These are phyloP conservation scores for Bombyx mandarina DNA, from an alignment of 1,140 invertebrate species.

Conservation along the genomic window DNA sequence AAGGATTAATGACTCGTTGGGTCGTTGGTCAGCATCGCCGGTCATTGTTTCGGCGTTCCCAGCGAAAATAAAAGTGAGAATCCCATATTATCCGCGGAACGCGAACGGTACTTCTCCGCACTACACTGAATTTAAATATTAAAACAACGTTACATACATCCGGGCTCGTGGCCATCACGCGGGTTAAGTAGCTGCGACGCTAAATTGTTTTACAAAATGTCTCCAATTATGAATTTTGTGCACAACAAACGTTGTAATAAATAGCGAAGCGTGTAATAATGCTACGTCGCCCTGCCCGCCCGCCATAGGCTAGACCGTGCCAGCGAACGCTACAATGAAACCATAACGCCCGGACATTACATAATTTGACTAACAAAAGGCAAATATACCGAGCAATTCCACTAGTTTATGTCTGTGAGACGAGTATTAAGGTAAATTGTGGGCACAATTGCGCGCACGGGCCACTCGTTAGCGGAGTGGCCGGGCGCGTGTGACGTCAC, in stretches of 20 bases:
- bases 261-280: conserved; percentile 22
- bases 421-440: conserved; percentile 65
- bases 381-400: conserved; percentile 42
- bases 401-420: conserved; percentile 52
- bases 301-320: conserved; percentile 3
- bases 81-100: conserved; percentile 39
- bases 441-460: conserved; percentile 57
- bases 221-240: conserved; percentile 21
- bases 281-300: conserved; percentile 23
- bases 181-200: conserved; percentile 21
- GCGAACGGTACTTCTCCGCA: conserved; percentile 49
- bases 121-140: conserved; percentile 51
- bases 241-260: not conserved
- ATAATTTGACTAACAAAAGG: conserved; percentile 56
- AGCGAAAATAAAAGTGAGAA: conserved; percentile 61
- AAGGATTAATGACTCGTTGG: too few species aligned
- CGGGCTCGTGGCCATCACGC: conserved; percentile 43
- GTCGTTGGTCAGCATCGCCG: too few species aligned
- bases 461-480: conserved; percentile 50
- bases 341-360: conserved; percentile 37
- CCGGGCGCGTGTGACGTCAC: conserved; percentile 22
- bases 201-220: conserved; percentile 28
- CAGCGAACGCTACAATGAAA: conserved; percentile 26
- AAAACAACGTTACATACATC: conserved; percentile 38
- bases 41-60: conserved; percentile 10